A percentile compares a stretch with the other conserved stretches of the same genome.
These are phyloP conservation scores for Onychomys arenicola DNA, from an alignment of 2,797 vertebrate species.

Conservation along the genomic window DNA sequence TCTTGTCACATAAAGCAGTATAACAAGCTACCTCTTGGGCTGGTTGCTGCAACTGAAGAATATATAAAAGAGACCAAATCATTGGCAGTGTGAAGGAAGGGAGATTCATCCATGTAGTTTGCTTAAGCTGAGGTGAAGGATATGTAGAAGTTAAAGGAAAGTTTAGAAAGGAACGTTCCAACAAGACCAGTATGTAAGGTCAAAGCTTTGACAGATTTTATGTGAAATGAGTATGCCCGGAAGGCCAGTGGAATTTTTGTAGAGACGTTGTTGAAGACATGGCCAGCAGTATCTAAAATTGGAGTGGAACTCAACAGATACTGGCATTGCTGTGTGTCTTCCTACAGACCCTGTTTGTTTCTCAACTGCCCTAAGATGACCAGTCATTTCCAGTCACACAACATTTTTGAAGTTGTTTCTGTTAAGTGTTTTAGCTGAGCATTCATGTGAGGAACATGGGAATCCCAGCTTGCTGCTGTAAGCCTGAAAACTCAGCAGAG, in stretches of 20 bases:
- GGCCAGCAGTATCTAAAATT: not conserved
- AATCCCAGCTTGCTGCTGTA: not conserved
- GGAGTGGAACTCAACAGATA: not conserved
- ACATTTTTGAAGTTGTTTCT: conserved; percentile 2
- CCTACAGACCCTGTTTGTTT: not conserved
- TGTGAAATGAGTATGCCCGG: not conserved
- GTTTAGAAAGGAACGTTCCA: not conserved
- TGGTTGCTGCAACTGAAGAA: not conserved
- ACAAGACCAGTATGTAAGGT: not conserved
- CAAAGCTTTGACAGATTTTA: not conserved
- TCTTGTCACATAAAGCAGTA: not conserved
- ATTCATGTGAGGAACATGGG: not conserved
- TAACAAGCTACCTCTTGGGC: not conserved
- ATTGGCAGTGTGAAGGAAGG: not conserved
- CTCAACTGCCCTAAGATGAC: not conserved
- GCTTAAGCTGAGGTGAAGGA: not conserved
- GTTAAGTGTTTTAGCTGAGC: not conserved
- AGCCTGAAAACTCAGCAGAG: not conserved
- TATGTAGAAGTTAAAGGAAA: not conserved
- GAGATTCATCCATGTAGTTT: not conserved
- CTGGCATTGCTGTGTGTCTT: not conserved
- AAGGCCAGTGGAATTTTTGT: not conserved
- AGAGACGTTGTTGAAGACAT: not conserved
- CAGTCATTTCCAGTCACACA: not conserved
- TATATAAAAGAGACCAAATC: not conserved